Conservation (phyloP, 37 sponge, comb jelly and placozoan genomes). For the Bolinopsis microptera region DNA sequence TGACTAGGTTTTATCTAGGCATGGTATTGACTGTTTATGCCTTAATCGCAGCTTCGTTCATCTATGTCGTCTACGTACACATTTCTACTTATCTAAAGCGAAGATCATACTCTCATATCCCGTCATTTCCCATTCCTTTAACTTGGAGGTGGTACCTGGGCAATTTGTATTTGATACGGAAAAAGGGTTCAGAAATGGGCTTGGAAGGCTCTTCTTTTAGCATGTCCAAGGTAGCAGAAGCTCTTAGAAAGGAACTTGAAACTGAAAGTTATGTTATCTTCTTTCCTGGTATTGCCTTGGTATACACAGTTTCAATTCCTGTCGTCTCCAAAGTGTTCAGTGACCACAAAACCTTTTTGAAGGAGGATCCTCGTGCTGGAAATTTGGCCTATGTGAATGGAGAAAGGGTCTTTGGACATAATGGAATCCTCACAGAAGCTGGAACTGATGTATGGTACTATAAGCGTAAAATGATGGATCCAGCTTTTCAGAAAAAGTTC, state of each 20-base stretch:
- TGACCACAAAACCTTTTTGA: neutral
- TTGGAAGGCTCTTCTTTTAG: neutral
- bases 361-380: neutral
- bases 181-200: neutral
- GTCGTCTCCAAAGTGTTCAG: neutral
- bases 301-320: neutral
- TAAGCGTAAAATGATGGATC: constrained; percentile 17
- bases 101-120: neutral
- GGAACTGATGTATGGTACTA: constrained; percentile 12
- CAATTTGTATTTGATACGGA: neutral
- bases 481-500: neutral
- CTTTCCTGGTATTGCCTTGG: neutral
- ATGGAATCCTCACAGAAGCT: neutral
- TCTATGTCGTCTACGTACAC: neutral
- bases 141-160: neutral
- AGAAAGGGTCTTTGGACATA: neutral
- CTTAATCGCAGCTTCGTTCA: neutral
- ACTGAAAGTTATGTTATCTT: neutral
- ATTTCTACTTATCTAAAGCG: neutral
- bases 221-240: neutral
- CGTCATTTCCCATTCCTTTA: neutral
- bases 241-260: neutral
- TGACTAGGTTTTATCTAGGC: too few relatives aligned
- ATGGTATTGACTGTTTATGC: neutral
- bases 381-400: neutral